phyloP scores from a whole-genome alignment of 2,888 invertebrate genomes.

The Drosophila antonietae region DNA sequence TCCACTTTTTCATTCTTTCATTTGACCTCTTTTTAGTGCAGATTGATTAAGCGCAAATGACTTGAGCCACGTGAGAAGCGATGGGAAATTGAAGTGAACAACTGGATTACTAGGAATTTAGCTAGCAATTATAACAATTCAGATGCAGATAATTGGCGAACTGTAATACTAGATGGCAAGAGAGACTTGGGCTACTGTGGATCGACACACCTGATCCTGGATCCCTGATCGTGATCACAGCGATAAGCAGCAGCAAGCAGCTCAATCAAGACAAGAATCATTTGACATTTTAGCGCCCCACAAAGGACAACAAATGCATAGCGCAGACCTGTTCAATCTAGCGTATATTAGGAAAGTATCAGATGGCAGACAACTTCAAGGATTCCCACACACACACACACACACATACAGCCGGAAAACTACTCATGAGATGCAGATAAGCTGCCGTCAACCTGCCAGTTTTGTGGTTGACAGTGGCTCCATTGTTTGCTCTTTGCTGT shows the following conservation, averaged over 20 bases:
- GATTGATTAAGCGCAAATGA: constrained; percentile 40
- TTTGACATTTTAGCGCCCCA: constrained; percentile 65
- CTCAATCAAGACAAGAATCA: constrained; percentile 69
- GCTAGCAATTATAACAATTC: constrained; percentile 54
- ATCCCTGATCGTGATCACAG: constrained; percentile 5
- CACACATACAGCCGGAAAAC: background rate
- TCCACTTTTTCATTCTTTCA: constrained; percentile 14
- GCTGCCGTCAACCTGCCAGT: constrained; percentile 55
- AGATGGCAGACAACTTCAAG: constrained; percentile 37
- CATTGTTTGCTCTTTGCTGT: constrained; percentile 32
- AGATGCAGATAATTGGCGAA: constrained; percentile 54
- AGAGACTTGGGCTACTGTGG: constrained; percentile 41
- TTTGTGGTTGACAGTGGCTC: constrained; percentile 59
- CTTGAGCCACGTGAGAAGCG: constrained; percentile 54
- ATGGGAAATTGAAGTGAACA: constrained; percentile 9
- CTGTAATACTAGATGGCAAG: constrained; percentile 53
- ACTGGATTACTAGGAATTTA: constrained; percentile 52
- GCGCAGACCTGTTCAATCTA: constrained; percentile 54
- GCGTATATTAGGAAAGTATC: constrained; percentile 57
- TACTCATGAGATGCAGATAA: constrained; percentile 56
- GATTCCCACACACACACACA: constrained; percentile 58
- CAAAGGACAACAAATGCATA: constrained; percentile 36
- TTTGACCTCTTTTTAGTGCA: constrained; percentile 13
- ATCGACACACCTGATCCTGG: constrained; percentile 32
- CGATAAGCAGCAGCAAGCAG: constrained; percentile 30